These are phyloP conservation scores for Cherax destructor DNA, from an alignment of 1,140 invertebrate species.

Conservation along the genomic window DNA sequence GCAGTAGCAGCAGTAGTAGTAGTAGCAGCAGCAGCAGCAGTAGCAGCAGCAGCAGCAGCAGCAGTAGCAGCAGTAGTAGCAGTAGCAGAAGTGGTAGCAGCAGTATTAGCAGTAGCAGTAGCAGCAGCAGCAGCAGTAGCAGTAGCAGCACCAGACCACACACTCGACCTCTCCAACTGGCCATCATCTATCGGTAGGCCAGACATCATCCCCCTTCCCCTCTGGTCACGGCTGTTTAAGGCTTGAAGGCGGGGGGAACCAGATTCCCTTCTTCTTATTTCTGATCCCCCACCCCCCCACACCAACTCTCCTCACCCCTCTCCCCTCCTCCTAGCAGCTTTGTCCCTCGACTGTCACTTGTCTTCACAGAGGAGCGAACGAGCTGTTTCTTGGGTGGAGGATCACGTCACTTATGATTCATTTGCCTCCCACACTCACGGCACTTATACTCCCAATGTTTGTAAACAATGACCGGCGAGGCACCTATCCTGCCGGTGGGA, in stretches of 20 bases:
- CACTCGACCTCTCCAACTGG: conserved; percentile 18
- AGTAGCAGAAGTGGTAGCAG: too few relatives aligned
- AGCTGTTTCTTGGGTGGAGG: neutral
- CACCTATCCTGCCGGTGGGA: too few relatives aligned
- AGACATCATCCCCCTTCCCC: conserved; percentile 14
- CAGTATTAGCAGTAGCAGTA: too few relatives aligned
- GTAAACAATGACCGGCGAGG: neutral
- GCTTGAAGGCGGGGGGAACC: neutral
- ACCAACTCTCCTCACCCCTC: too few relatives aligned
- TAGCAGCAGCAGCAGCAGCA: too few relatives aligned
- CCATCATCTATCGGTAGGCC: neutral
- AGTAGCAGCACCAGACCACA: neutral
- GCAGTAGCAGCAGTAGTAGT: too few relatives aligned
- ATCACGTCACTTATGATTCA: too few relatives aligned
- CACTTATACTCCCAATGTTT: neutral
- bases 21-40: too few relatives aligned
- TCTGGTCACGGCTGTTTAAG: conserved; percentile 43
- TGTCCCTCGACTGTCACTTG: conserved; percentile 19
- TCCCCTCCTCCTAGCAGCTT: neutral
- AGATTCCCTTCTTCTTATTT: conserved; percentile 14
- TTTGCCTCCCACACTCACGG: neutral
- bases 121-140: too few relatives aligned
- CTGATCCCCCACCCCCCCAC: too few relatives aligned
- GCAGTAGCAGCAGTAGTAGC: too few relatives aligned
- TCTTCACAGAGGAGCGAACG: neutral